Evolutionary conservation across 53 echinoderm and acorn worm species (phyloP).

Genomic region (Paracentrotus lividus): DNA sequence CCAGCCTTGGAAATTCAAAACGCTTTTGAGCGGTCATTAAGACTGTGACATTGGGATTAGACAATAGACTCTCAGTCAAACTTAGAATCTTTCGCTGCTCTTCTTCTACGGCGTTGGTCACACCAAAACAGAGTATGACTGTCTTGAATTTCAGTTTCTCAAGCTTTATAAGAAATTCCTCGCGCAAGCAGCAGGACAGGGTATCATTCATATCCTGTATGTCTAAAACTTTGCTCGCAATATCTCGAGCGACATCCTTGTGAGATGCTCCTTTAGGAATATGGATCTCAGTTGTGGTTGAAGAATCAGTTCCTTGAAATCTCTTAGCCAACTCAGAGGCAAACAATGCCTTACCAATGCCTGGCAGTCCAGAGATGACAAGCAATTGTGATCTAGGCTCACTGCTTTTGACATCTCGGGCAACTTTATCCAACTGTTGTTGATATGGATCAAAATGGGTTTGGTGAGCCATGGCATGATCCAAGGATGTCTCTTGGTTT

Average conservation of each 20-base stretch:
- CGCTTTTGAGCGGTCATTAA: slow-evolving; percentile 17
- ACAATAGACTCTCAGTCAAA: neutral
- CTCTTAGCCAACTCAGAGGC: neutral
- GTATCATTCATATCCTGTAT: neutral
- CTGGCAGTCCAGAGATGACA: slow-evolving; percentile 54
- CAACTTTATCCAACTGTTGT: slow-evolving; percentile 7
- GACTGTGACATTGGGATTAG: neutral
- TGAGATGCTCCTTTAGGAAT: neutral
- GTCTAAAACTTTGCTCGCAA: neutral
- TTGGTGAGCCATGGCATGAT: neutral
- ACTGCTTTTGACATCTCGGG: neutral
- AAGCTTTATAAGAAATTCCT: neutral
- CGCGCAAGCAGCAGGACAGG: neutral
- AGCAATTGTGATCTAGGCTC: slow-evolving; percentile 12
- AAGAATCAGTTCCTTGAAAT: neutral
- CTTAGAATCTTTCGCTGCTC: neutral
- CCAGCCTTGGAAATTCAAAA: slow-evolving; percentile 24
- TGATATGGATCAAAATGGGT: slow-evolving; percentile 5
- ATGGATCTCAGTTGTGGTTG: neutral
- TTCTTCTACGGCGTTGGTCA: neutral
- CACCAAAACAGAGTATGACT: slow-evolving; percentile 11
- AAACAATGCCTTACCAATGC: slow-evolving; percentile 45
- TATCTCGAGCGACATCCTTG: slow-evolving; percentile 28
- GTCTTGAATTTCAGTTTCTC: neutral
- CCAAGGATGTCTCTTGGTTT: neutral